phyloP scores from a whole-genome alignment of 2,888 invertebrate genomes.

The Cremastinae sp. region DNA sequence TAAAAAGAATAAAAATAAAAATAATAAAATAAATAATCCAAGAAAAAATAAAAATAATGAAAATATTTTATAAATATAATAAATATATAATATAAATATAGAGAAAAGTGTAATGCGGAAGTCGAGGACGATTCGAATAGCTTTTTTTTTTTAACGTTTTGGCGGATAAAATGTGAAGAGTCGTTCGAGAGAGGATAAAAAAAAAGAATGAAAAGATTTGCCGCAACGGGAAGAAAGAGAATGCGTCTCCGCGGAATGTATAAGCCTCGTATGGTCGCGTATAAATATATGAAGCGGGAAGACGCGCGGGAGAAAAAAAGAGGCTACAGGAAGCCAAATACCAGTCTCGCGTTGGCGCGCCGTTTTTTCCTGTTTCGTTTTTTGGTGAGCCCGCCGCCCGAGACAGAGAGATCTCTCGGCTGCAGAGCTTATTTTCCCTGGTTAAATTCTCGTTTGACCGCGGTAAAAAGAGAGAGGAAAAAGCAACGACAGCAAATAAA shows the following conservation, averaged over 20 bases:
- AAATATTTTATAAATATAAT: too few relatives aligned
- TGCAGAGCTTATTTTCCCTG: slow-evolving; percentile 16
- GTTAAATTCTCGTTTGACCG: slow-evolving; percentile 40
- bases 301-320: slow-evolving; percentile 12
- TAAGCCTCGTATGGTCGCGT: slow-evolving; percentile 9
- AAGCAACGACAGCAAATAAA: slow-evolving; percentile 12
- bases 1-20: too few relatives aligned
- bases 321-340: slow-evolving; percentile 53
- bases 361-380: slow-evolving; percentile 3
- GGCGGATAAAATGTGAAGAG: slow-evolving; percentile 17
- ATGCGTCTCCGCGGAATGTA: slow-evolving; percentile 37
- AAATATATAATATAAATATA: too few relatives aligned
- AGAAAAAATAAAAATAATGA: too few relatives aligned
- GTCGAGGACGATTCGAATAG: too few relatives aligned
- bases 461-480: slow-evolving; percentile 31
- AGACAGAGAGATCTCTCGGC: slow-evolving; percentile 9
- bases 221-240: neutral
- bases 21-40: too few relatives aligned
- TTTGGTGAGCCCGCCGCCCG: slow-evolving; percentile 27
- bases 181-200: slow-evolving; percentile 11
- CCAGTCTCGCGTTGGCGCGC: slow-evolving; percentile 40
- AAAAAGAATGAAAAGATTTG: slow-evolving; percentile 12
- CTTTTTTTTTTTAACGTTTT: slow-evolving; percentile 8
- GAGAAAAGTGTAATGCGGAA: too few relatives aligned
- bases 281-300: slow-evolving; percentile 20